Conservation (phyloP, 2,888 invertebrate species). For the Ichneumon xanthorius region DNA sequence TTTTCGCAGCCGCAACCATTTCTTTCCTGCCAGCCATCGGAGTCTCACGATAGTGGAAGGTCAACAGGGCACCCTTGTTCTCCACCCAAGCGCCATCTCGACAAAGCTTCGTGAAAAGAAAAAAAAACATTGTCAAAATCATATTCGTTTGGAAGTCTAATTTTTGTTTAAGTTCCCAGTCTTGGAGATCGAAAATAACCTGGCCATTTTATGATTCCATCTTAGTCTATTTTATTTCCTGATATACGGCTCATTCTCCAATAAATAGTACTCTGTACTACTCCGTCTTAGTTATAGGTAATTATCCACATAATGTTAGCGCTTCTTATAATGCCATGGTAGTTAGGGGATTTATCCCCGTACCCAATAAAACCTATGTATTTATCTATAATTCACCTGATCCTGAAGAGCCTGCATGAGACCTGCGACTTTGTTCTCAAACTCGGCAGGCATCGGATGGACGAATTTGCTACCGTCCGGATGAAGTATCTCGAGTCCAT, state of each 20-base stretch:
- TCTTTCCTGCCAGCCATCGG: slow-evolving; percentile 89
- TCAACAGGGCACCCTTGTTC: slow-evolving; percentile 94
- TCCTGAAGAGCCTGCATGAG: slow-evolving; percentile 93
- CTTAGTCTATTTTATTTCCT: too few species aligned
- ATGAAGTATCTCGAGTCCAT: slow-evolving; percentile 94
- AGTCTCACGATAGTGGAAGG: slow-evolving; percentile 95
- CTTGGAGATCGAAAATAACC: not conserved
- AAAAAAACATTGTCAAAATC: not conserved
- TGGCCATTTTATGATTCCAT: slow-evolving; percentile 53
- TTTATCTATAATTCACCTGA: slow-evolving; percentile 85
- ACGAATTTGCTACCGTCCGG: slow-evolving; percentile 96
- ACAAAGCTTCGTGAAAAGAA: slow-evolving; percentile 87
- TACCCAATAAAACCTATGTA: not conserved
- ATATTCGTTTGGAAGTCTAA: too few species aligned
- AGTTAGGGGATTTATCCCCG: too few species aligned
- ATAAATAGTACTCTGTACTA: too few species aligned
- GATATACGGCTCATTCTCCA: too few species aligned
- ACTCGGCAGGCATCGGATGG: slow-evolving; percentile 95
- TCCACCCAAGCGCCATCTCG: slow-evolving; percentile 96
- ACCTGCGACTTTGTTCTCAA: slow-evolving; percentile 92
- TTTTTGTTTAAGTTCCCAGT: too few species aligned
- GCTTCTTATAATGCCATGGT: too few species aligned
- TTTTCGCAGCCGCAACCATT: slow-evolving; percentile 90
- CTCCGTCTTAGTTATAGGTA: too few species aligned
- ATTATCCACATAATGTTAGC: too few species aligned